Percentiles rank a stretch among this genome's conserved stretches.
Conservation (phyloP, 2,797 vertebrate species). For the Anniella stebbinsi region DNA sequence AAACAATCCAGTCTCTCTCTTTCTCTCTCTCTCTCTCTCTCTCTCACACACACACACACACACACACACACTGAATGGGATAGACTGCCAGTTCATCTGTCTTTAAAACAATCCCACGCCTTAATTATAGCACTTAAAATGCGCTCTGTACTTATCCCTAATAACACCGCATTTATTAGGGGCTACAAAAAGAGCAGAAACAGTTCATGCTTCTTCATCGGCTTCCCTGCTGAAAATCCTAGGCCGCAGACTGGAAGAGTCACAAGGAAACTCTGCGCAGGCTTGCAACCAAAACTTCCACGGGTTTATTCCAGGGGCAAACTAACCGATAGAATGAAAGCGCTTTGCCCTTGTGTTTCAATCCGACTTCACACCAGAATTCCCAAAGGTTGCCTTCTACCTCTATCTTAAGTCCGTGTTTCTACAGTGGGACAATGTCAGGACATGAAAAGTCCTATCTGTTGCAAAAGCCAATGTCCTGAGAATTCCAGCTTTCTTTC, state of each 20-base stretch:
- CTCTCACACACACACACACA: too few species aligned
- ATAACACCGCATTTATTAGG: slow-evolving; percentile 60
- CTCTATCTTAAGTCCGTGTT: not conserved
- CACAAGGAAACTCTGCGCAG: not conserved
- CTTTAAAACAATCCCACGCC: slow-evolving; percentile 37
- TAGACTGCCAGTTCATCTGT: slow-evolving; percentile 33
- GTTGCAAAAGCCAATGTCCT: not conserved
- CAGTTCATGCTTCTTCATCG: slow-evolving; percentile 52
- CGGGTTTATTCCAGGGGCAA: not conserved
- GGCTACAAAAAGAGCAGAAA: slow-evolving; percentile 33
- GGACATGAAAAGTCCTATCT: not conserved
- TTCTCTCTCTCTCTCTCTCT: not conserved
- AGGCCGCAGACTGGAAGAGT: not conserved
- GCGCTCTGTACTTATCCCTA: slow-evolving; percentile 66
- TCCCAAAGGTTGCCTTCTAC: not conserved
- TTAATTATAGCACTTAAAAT: slow-evolving; percentile 70
- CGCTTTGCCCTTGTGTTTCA: not conserved
- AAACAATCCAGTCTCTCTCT: not conserved
- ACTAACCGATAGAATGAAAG: too few species aligned
- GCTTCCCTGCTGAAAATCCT: slow-evolving; percentile 28
- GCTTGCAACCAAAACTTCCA: not conserved
- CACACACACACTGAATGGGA: not conserved
- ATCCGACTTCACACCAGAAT: not conserved
- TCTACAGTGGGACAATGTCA: not conserved
- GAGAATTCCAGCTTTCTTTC: not conserved